phyloP scores from a whole-genome alignment of 2,797 vertebrate species.

The Microctenopoma steveboyesi region DNA sequence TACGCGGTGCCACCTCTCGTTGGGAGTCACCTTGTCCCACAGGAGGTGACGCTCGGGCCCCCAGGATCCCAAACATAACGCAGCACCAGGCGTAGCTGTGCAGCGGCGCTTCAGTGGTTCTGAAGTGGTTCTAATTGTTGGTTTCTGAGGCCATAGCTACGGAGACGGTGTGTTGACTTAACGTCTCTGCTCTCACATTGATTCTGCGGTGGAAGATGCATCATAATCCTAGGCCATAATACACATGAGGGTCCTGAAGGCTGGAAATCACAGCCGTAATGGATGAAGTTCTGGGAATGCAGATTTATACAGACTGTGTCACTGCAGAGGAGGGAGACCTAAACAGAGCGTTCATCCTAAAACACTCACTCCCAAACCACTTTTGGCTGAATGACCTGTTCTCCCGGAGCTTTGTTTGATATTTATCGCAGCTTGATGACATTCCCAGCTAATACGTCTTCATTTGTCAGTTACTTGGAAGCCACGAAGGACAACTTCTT shows the following conservation, averaged over 20 bases:
- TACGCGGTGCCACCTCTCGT: slow-evolving; percentile 85
- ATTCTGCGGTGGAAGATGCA: too few species aligned
- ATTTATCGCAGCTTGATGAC: slow-evolving; percentile 39
- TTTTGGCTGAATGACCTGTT: slow-evolving; percentile 42
- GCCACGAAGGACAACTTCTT: neutral
- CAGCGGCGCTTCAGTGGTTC: neutral
- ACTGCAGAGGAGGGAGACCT: slow-evolving; percentile 43
- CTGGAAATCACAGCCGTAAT: slow-evolving; percentile 51
- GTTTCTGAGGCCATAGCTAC: neutral
- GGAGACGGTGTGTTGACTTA: neutral
- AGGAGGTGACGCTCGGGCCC: slow-evolving; percentile 83
- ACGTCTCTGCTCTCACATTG: too few species aligned
- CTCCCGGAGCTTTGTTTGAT: slow-evolving; percentile 45
- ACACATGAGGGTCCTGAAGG: slow-evolving; percentile 34
- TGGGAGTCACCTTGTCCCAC: slow-evolving; percentile 81
- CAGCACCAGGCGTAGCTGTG: slow-evolving; percentile 80
- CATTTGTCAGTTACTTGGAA: slow-evolving; percentile 22
- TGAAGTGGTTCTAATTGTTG: neutral
- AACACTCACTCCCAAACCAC: slow-evolving; percentile 32
- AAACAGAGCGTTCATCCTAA: slow-evolving; percentile 46
- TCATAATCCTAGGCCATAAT: neutral
- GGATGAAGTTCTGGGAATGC: slow-evolving; percentile 50
- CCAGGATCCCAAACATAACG: slow-evolving; percentile 85
- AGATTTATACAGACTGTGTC: slow-evolving; percentile 50
- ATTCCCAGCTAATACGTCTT: slow-evolving; percentile 25